A percentile compares a stretch with the other conserved stretches of the same genome.
Conservation (phyloP, 2,888 invertebrate genomes). For the Aporophyla nigra region DNA sequence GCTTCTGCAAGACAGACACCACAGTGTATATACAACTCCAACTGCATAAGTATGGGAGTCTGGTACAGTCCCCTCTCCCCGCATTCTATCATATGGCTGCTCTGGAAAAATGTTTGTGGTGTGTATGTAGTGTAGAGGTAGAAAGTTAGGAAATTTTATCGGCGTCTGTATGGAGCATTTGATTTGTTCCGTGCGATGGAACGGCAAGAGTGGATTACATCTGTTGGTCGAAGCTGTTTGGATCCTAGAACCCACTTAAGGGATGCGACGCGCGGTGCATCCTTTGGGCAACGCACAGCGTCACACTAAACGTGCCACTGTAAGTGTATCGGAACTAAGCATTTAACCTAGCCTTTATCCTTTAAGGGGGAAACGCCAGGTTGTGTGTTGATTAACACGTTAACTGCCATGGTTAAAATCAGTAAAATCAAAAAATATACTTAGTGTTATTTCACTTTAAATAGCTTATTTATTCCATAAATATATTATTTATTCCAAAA, state of each 20-base stretch:
- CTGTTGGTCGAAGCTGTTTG: conserved; percentile 20
- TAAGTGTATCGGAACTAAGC: conserved; percentile 31
- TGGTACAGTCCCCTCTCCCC: not conserved
- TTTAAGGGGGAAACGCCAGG: too few relatives aligned
- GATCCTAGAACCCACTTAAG: conserved; percentile 3
- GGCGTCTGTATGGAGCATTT: not conserved
- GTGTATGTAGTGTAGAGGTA: not conserved
- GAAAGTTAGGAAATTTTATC: not conserved
- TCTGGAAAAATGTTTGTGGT: not conserved
- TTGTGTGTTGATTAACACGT: too few relatives aligned
- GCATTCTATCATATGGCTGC: not conserved
- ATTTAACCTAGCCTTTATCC: not conserved
- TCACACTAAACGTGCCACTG: conserved; percentile 24
- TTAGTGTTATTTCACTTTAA: too few relatives aligned
- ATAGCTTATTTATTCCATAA: too few relatives aligned
- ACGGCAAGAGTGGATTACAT: conserved; percentile 13
- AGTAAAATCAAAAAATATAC: too few relatives aligned
- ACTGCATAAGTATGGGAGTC: not conserved
- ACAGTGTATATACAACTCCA: not conserved
- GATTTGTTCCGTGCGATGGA: not conserved
- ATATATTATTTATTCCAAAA: too few relatives aligned
- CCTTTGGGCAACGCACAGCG: conserved; percentile 24
- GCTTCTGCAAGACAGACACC: not conserved
- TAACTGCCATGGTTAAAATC: too few relatives aligned
- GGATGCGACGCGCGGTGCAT: conserved; percentile 4